Evolutionary conservation across 1,140 invertebrate species (phyloP).

Genomic region (Charaxes varanes): DNA sequence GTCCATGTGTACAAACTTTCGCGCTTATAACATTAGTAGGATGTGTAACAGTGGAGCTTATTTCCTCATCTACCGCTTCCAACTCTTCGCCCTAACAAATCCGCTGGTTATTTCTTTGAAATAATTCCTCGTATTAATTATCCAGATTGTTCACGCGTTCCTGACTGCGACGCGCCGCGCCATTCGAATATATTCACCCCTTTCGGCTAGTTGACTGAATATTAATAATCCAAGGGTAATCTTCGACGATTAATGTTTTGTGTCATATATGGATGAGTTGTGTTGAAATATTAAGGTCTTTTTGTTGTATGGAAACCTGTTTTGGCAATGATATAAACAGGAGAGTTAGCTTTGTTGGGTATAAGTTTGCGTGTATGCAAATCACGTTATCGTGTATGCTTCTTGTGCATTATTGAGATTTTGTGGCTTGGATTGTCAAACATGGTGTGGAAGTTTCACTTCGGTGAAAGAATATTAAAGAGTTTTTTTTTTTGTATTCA

Average conservation of each 20-base stretch:
- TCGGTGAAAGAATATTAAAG: too few relatives aligned
- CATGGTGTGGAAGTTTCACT: too few relatives aligned
- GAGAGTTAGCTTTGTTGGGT: too few relatives aligned
- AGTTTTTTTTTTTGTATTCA: too few relatives aligned
- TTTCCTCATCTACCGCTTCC: too few relatives aligned
- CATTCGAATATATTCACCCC: conserved; percentile 43
- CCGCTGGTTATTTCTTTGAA: conserved; percentile 22
- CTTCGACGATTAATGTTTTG: conserved; percentile 40
- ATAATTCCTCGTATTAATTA: conserved; percentile 42
- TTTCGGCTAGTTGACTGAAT: conserved; percentile 41
- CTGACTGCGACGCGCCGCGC: conserved; percentile 35
- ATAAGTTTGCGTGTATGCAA: too few relatives aligned
- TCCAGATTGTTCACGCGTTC: conserved; percentile 38
- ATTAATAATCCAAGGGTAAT: conserved; percentile 42
- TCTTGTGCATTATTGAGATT: too few relatives aligned
- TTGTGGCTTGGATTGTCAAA: too few relatives aligned
- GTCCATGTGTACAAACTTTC: too few relatives aligned
- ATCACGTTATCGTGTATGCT: too few relatives aligned
- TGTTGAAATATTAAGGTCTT: conserved; percentile 15
- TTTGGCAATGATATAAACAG: background rate
- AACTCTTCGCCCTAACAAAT: conserved; percentile 7
- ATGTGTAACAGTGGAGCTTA: too few relatives aligned
- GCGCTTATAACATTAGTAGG: too few relatives aligned
- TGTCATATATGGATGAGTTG: conserved; percentile 20
- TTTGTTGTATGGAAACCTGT: background rate